Evolutionary conservation across 2,113 vertebrate species (phyloP), one percentile per base, ranked within the genome.

Genomic region (Varanus komodoensis): DNA sequence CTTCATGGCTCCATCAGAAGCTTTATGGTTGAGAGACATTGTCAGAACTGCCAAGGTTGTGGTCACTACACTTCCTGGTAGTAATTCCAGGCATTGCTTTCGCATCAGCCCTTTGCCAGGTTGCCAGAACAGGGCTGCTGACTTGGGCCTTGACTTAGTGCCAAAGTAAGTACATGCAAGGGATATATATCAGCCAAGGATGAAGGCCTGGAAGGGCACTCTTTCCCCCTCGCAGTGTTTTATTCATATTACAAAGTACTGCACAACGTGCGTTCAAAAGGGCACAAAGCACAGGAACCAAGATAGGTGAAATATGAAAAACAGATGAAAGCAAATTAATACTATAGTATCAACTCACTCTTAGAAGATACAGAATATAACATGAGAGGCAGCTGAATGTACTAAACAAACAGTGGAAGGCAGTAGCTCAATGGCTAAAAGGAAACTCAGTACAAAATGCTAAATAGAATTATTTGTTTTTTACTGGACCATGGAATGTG

Each of bases 111-210:
- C 90, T 57, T 50, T 79, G 69, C 83, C 87, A 89, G 23, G n/a
- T 75, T 89, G 67, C 79, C 21, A 12, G 85, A 94, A 85, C 1
- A 88, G 48, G 87, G 25, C 80, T 90, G 81, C 29, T 68, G 25
- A 87, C 87, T 88, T 91, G 91, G 92, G 88, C 32, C 29, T 1
- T 64, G 85, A 89, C 50, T 67, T 91, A 85, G 25, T 90, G 90
- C 86, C 87, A 91, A 0, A 2, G 15, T 86, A 89, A 77, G 69
- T 85, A 8, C 8, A 64, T 29, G 52, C n/a, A 91, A 91, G n/a
- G 81, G 91, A 93, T 74, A 87, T 6, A 87, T 67, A 71, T 29
- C 73, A 85, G 32, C 83, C 79, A 50, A 87, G 64, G 71, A 67
- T 6, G 83, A 94, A 93, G 21, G 78, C 80, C 83, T 77, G 48